These are phyloP conservation scores for Sitobion miscanthi DNA, from an alignment of 1,140 invertebrate species.

Conservation along the genomic window DNA sequence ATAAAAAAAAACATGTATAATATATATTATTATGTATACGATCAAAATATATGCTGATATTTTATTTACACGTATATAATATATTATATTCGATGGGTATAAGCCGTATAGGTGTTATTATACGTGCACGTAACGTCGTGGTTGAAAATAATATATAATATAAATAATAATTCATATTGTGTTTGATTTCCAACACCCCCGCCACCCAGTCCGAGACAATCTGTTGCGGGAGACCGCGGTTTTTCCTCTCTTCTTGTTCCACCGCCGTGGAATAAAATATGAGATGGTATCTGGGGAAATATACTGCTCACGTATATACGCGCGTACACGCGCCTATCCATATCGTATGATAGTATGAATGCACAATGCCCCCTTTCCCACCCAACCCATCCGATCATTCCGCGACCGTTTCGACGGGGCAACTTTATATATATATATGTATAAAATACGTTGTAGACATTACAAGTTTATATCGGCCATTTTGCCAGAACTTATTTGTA, in stretches of 20 bases:
- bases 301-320: conserved; percentile 38
- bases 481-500: conserved; percentile 56
- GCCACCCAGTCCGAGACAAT: background rate
- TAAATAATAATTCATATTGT: conserved; percentile 3
- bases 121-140: background rate
- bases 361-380: conserved; percentile 19
- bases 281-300: conserved; percentile 57
- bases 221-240: background rate
- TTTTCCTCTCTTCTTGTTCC: background rate
- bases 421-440: conserved; percentile 42
- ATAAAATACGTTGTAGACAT: conserved; percentile 46
- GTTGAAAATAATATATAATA: conserved; percentile 2
- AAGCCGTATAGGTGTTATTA: background rate
- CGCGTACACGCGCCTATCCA: conserved; percentile 17
- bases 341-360: conserved; percentile 55
- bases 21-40: too few species aligned
- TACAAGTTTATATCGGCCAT: conserved; percentile 56
- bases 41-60: background rate
- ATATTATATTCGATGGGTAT: background rate
- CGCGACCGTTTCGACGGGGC: conserved; percentile 26
- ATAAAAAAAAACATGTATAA: too few species aligned
- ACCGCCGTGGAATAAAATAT: conserved; percentile 42
- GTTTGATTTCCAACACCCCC: background rate
- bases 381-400: background rate
- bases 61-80: background rate